Conservation (phyloP, 2,113 vertebrate genomes). For the Rattus rattus region DNA sequence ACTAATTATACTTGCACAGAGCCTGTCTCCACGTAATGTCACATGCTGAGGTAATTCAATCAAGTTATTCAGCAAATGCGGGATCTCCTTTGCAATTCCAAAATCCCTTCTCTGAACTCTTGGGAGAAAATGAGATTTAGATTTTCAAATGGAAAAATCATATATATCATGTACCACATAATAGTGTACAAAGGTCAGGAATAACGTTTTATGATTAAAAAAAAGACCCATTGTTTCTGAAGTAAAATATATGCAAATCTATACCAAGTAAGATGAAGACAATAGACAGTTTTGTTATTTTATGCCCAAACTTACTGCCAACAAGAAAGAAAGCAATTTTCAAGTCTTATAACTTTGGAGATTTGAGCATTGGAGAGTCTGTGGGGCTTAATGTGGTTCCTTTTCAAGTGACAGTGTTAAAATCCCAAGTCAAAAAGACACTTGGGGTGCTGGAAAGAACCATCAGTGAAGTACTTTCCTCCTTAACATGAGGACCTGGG, state of each 20-base stretch:
- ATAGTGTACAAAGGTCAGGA: not conserved
- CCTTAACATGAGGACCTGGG: not conserved
- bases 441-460: not conserved
- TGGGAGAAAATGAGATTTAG: not conserved
- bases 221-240: not conserved
- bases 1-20: not conserved
- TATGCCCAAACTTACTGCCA: not conserved
- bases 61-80: not conserved
- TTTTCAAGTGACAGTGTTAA: not conserved
- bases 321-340: conserved; percentile 10
- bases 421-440: conserved; percentile 15
- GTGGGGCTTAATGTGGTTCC: not conserved
- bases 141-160: conserved; percentile 36
- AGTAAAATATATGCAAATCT: not conserved
- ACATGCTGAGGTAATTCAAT: not conserved
- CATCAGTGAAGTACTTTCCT: not conserved
- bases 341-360: not conserved
- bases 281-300: conserved; percentile 7
- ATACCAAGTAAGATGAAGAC: not conserved
- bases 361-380: not conserved
- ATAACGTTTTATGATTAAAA: not conserved
- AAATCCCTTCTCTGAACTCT: conserved; percentile 43
- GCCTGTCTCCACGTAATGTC: not conserved
- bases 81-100: not conserved
- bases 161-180: not conserved